Evolutionary conservation across 2,888 invertebrate species (phyloP), one percentile per base, ranked within the genome.

Genomic region (Lypha dubia): DNA sequence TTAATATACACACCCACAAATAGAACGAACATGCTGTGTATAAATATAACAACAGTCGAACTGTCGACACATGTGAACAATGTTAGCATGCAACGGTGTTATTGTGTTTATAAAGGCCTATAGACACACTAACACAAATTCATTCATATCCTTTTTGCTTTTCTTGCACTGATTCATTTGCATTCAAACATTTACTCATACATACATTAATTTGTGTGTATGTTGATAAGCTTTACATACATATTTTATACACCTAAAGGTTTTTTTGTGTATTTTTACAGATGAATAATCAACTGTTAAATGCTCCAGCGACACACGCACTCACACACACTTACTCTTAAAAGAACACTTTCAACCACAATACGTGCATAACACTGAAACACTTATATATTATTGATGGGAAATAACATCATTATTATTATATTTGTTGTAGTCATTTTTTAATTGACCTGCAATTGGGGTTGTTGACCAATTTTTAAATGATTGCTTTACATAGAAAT

Each of bases 391-490:
- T 65, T 71, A 56, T 56, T 76, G 53, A 56, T 83, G 60, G 53
- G 44, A 67, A 67, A 79, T 79, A 79, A 65, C 67, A 58, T 49
- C 15, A 74, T 80, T 67, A 71, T 58, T 68, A 70, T n/a, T n/a
- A n/a, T n/a, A n/a, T 62, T 58, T 67, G 35, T 58, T 77, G 63
- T 49, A 80, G 74, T 77, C 62, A 73, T 56, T 73, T 63, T 62
- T 51, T 71, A 84, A 80, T 76, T 84, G 73, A 84, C 84, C 84
- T 84, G 84, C 76, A 84, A 80, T 73, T 80, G 84, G 84, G 80
- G 84, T 84, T 84, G 80, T 80, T 84, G 84, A 84, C 84, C 79
- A 84, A 80, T 68, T 80, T 71, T 73, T 62, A 67, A 35, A 68
- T 68, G 70, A 67, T 73, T 83, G 38, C 46, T 28, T 83, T 75